Evolutionary conservation across 2,797 vertebrate species (phyloP).

Genomic region (Syndactyla subalaris): DNA sequence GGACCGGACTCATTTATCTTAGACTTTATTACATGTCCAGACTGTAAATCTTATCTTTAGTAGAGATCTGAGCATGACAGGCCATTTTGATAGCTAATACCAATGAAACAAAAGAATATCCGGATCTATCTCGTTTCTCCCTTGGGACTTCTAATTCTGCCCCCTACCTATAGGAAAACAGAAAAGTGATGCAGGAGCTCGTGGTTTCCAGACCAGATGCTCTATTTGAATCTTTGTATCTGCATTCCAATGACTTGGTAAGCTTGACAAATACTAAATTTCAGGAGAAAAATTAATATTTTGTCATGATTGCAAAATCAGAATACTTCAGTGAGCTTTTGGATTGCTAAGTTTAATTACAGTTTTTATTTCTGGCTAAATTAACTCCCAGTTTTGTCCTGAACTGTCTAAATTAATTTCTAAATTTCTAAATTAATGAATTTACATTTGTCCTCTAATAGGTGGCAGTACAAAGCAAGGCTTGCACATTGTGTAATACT

Average conservation of each 20-base stretch:
- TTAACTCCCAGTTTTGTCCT: not conserved
- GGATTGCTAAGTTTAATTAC: not conserved
- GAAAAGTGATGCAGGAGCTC: not conserved
- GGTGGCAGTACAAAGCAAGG: not conserved
- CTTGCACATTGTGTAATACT: not conserved
- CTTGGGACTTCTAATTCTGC: accelerated
- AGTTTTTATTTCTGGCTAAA: not conserved
- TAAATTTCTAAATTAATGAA: not conserved
- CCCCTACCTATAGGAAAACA: not conserved
- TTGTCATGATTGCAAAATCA: not conserved
- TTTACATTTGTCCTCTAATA: not conserved
- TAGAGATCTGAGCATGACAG: not conserved
- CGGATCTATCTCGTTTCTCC: not conserved
- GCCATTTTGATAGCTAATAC: not conserved
- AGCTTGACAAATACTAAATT: not conserved
- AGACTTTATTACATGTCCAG: not conserved
- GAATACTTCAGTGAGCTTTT: not conserved
- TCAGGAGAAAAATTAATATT: not conserved
- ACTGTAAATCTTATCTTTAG: not conserved
- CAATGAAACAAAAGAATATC: not conserved
- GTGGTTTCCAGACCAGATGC: not conserved
- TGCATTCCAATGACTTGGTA: not conserved
- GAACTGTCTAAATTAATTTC: not conserved
- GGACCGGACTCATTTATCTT: not conserved
- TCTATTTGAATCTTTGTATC: not conserved